A percentile compares a stretch with the other conserved stretches of the same genome.
Conservation (phyloP, 2,113 vertebrate genomes). For the Oriolus oriolus region DNA sequence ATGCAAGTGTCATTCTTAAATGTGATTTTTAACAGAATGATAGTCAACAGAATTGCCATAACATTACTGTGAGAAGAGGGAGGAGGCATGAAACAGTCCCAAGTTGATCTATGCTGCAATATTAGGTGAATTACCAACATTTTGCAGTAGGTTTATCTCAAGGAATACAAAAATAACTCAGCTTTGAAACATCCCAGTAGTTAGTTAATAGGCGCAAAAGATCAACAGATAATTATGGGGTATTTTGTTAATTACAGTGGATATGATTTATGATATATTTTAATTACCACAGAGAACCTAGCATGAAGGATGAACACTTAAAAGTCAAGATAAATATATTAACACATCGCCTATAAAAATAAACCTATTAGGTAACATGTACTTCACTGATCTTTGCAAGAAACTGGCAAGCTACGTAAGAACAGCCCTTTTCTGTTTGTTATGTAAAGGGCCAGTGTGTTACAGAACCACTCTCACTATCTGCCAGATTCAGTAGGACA, state of each 20-base stretch:
- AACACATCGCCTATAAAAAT: neutral
- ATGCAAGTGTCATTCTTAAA: slow-evolving; percentile 1
- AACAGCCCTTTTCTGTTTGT: neutral
- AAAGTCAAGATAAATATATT: slow-evolving; percentile 31
- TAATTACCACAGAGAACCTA: slow-evolving; percentile 40
- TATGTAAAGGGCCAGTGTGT: neutral
- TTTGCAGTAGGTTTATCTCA: neutral
- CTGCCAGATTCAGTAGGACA: neutral
- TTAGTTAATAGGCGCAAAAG: neutral
- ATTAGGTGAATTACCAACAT: slow-evolving; percentile 12
- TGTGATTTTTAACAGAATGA: slow-evolving; percentile 10
- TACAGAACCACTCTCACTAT: neutral
- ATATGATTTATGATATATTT: slow-evolving; percentile 31
- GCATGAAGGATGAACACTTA: slow-evolving; percentile 5
- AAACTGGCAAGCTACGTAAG: neutral
- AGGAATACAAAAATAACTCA: slow-evolving; percentile 21
- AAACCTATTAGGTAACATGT: neutral
- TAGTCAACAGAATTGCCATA: neutral
- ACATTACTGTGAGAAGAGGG: neutral
- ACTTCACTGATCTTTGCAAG: neutral
- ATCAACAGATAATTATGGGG: slow-evolving; percentile 51
- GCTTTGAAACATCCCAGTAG: slow-evolving; percentile 26
- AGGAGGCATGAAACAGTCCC: neutral
- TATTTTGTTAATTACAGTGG: slow-evolving; percentile 44
- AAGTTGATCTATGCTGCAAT: neutral